phyloP scores from a whole-genome alignment of 23 tunicate genomes.

The Styela clava region DNA sequence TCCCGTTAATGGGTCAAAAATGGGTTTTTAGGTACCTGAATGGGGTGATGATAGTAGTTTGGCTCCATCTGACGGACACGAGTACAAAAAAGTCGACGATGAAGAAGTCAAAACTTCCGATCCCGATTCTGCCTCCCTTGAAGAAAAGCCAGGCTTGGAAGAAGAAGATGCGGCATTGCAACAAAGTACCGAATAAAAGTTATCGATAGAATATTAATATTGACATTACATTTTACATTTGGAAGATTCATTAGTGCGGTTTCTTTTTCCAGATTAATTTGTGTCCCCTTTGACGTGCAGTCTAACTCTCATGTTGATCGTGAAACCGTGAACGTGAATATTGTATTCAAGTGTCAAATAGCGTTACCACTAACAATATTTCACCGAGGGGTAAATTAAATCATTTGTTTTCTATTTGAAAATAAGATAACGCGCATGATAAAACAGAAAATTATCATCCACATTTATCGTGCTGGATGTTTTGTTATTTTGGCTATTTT shows the following conservation, averaged over 20 bases:
- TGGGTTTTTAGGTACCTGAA: background rate
- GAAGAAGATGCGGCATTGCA: background rate
- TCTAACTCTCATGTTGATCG: too few species aligned
- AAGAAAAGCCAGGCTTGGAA: background rate
- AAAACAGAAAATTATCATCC: too few species aligned
- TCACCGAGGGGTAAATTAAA: too few species aligned
- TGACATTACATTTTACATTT: background rate
- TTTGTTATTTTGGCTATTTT: too few species aligned
- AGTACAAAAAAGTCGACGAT: background rate
- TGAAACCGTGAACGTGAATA: too few species aligned
- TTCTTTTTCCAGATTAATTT: too few species aligned
- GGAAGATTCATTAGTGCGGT: background rate
- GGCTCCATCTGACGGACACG: conserved; percentile 10
- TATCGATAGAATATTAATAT: background rate
- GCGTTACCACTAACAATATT: too few species aligned
- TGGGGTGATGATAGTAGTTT: background rate
- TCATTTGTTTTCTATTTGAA: too few species aligned
- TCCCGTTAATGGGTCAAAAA: background rate
- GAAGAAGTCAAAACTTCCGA: background rate
- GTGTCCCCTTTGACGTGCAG: too few species aligned
- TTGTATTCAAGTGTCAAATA: too few species aligned
- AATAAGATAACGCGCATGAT: too few species aligned
- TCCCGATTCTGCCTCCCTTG: conserved; percentile 2
- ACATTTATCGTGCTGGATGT: too few species aligned
- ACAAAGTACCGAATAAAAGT: background rate